phyloP scores from a whole-genome alignment of 1,140 invertebrate species.

The Drosophila trapezifrons region DNA sequence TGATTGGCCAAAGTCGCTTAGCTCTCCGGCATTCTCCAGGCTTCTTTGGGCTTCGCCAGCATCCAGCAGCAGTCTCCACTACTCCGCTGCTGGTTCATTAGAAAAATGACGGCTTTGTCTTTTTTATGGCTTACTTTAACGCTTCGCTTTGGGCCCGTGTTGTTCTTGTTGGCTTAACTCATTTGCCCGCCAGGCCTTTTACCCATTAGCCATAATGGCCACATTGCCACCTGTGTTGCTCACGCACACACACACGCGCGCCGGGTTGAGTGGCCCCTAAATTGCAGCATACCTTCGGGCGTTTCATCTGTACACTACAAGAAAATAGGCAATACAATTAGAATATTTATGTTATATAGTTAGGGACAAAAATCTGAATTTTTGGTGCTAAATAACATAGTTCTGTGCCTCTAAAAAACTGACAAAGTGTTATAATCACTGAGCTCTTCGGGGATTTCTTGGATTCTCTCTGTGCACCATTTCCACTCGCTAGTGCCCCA shows the following conservation, averaged over 20 bases:
- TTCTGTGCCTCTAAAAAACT: too few species aligned
- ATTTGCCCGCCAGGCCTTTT: conserved; percentile 72
- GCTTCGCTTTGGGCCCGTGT: conserved; percentile 59
- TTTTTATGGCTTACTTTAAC: conserved; percentile 83
- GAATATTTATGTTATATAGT: too few species aligned
- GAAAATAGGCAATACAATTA: too few species aligned
- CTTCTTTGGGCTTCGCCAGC: not conserved
- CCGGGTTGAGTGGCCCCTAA: conserved; percentile 19
- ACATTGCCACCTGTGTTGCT: conserved; percentile 79
- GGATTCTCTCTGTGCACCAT: not conserved
- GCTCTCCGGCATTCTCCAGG: conserved; percentile 32
- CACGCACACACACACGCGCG: conserved; percentile 31
- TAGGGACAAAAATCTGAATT: too few species aligned
- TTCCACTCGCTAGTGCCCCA: conserved; percentile 33
- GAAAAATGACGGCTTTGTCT: conserved; percentile 83
- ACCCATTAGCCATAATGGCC: conserved; percentile 80
- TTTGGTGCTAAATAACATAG: too few species aligned
- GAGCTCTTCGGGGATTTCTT: too few species aligned
- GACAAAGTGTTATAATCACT: too few species aligned
- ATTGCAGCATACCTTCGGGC: conserved; percentile 68
- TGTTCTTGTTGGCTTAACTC: conserved; percentile 79
- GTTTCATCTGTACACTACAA: conserved; percentile 20
- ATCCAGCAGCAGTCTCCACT: not conserved
- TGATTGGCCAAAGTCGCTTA: conserved; percentile 82
- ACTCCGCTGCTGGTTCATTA: conserved; percentile 71